Conservation (phyloP, 2,113 vertebrate species). For the human (Homo sapiens) region GRCh38 chr18:61948501-61949000, state of each 20-base stretch:
- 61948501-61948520: fast-evolving
- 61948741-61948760: slow-evolving; percentile 41
- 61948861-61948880: neutral
- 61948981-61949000: slow-evolving; percentile 51
- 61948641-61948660: slow-evolving; percentile 31
- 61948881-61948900: neutral
- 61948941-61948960: slow-evolving; percentile 41
- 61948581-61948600: neutral
- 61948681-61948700: slow-evolving; percentile 41
- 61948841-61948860: slow-evolving; percentile 11
- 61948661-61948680: slow-evolving; percentile 43
- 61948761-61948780: slow-evolving; percentile 33
- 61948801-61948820: slow-evolving; percentile 58
- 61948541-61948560: neutral
- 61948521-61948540: neutral
- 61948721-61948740: slow-evolving; percentile 51
- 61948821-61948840: neutral
- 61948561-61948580: neutral
- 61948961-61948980: slow-evolving; percentile 43
- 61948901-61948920: neutral
- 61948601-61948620: slow-evolving; percentile 20
- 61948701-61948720: slow-evolving; percentile 51
- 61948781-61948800: slow-evolving; percentile 48
- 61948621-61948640: slow-evolving; percentile 18
- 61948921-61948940: slow-evolving; percentile 66